A percentile compares a stretch with the other conserved stretches of the same genome.
Evolutionary conservation across 1,140 invertebrate genomes (phyloP).

Genomic region (Diprion similis): DNA sequence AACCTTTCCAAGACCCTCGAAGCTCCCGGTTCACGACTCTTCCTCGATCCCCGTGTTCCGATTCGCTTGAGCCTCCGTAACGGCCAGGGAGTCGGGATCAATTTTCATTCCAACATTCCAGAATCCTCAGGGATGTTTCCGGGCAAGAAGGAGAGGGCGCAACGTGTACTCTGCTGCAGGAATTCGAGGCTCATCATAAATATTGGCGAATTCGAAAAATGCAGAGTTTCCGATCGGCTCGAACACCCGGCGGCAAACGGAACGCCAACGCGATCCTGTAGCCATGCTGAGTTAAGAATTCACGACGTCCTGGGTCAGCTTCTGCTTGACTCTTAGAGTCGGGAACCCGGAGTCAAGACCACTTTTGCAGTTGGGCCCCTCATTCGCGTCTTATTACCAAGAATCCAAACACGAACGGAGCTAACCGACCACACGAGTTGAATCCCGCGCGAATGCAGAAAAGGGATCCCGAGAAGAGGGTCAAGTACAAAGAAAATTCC

Average conservation of each 20-base stretch:
- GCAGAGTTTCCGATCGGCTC: background rate
- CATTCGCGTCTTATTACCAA: constrained; percentile 1
- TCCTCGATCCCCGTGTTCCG: background rate
- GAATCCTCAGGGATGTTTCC: background rate
- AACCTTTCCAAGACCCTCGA: background rate
- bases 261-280: background rate
- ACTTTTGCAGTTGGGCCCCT: background rate
- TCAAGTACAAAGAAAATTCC: background rate
- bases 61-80: background rate
- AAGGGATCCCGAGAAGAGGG: background rate
- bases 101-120: constrained; percentile 1
- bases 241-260: background rate
- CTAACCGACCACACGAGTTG: background rate
- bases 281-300: background rate
- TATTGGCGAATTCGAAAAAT: background rate
- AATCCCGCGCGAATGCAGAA: background rate
- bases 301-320: constrained; percentile 6
- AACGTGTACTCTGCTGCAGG: too few relatives aligned
- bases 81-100: background rate
- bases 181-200: too few relatives aligned
- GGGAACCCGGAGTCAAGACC: background rate
- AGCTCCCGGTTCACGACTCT: background rate
- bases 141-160: too few relatives aligned
- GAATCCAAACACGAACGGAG: background rate
- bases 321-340: background rate